Conservation (phyloP, 2,888 invertebrate genomes). For the Branchipolynoe longqiensis region DNA sequence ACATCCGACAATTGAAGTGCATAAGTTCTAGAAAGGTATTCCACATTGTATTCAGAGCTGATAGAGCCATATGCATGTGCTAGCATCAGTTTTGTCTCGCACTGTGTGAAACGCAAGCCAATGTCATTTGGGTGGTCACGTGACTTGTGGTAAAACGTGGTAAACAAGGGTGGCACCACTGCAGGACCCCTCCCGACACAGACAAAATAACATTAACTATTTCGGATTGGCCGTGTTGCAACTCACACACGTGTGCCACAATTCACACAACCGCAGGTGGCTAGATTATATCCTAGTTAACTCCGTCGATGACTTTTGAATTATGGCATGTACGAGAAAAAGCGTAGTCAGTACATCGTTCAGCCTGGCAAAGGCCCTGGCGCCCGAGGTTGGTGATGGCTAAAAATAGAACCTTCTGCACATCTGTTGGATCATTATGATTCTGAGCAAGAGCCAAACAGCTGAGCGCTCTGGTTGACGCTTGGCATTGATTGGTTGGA, state of each 20-base stretch:
- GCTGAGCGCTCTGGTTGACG: too few species aligned
- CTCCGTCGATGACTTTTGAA: neutral
- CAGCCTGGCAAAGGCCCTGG: neutral
- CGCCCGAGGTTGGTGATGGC: neutral
- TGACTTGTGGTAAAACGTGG: constrained; percentile 49
- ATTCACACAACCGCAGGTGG: neutral
- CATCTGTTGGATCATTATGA: constrained; percentile 45
- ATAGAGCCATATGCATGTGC: neutral
- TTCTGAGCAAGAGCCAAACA: too few species aligned
- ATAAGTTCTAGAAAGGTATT: constrained; percentile 23
- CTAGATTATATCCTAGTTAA: neutral
- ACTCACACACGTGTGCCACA: neutral
- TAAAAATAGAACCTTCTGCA: constrained; percentile 43
- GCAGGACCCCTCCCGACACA: constrained; percentile 32
- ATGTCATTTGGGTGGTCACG: constrained; percentile 54
- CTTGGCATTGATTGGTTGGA: too few species aligned
- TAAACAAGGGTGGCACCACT: constrained; percentile 59
- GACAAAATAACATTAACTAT: constrained; percentile 33
- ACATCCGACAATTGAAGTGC: constrained; percentile 12
- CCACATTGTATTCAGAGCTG: constrained; percentile 9
- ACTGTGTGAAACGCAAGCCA: neutral
- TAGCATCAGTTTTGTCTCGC: neutral
- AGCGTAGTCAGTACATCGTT: neutral
- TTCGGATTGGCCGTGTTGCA: neutral
- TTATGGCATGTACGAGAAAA: neutral